phyloP scores from a whole-genome alignment of 2,797 vertebrate species.

The Pipistrellus nathusii region DNA sequence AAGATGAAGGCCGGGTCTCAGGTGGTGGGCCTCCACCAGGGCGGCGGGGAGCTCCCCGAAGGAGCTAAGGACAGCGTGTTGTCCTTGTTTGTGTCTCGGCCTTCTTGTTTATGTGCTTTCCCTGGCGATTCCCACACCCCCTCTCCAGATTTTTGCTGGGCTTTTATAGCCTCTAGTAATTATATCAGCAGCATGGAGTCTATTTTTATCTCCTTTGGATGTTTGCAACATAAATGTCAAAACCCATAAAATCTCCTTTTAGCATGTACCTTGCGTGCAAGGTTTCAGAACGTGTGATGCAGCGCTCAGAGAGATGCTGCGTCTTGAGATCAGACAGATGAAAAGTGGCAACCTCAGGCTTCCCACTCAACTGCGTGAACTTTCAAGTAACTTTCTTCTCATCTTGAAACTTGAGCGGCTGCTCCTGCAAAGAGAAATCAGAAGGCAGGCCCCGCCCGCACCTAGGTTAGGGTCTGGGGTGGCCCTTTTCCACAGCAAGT shows the following conservation, averaged over 20 bases:
- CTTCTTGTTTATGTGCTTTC: constrained; percentile 73
- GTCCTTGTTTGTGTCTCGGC: constrained; percentile 58
- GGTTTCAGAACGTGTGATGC: constrained; percentile 50
- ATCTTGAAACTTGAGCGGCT: constrained; percentile 45
- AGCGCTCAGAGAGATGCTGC: constrained; percentile 4
- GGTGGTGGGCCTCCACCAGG: not conserved
- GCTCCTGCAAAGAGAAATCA: constrained; percentile 27
- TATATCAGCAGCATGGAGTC: constrained; percentile 72
- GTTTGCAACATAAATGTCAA: constrained; percentile 69
- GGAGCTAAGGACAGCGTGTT: constrained; percentile 29
- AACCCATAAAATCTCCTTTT: constrained; percentile 53
- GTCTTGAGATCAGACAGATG: constrained; percentile 59
- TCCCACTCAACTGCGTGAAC: not conserved
- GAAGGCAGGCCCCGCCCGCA: fast-evolving
- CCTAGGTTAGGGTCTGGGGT: not conserved
- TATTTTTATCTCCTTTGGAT: constrained; percentile 79
- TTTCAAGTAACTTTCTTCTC: constrained; percentile 21
- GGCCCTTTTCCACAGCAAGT: not conserved
- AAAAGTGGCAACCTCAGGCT: constrained; percentile 47
- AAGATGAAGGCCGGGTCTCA: constrained; percentile 35
- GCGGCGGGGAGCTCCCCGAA: not conserved
- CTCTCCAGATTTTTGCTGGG: constrained; percentile 66
- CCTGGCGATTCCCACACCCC: constrained; percentile 69
- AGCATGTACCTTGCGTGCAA: constrained; percentile 68
- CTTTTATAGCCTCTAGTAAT: constrained; percentile 77